Base-by-base conservation (phyloP, 2,113 vertebrate species). In the Chlorodrepanis virens region DNA sequence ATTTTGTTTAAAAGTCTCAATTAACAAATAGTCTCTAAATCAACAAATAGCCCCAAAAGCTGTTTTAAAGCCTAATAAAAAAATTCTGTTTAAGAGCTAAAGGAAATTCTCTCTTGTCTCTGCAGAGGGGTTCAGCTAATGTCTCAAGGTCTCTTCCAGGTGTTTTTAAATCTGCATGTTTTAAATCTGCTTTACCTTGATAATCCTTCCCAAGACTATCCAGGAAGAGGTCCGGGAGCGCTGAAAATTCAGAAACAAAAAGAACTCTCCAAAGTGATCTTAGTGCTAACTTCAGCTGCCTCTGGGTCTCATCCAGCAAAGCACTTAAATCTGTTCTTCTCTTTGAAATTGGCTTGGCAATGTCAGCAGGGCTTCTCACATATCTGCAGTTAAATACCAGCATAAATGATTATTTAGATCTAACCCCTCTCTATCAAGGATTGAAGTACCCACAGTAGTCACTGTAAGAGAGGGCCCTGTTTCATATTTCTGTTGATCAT, bases 221-320 rank as follows among this genome's bases (percentile, higher is more conserved):
- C 68, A 78, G 70, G 33, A 78, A 93, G 52, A 81, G 13, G 31
- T 71, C 44, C 2, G 15, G 10, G 35, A 87, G 71, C 80, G 92
- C 59, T 93, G 85, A 91, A 82, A 63, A 85, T 92, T 92, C 87
- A 81, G 59, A 91, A 69, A 42, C 54, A 71, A 78, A 86, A 83
- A 68, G 54, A 88, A 71, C 35, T 57, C 67, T 94, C 85, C 61
- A 14, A 93, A 95, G 56, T 67, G 60, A 47, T 89, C 56, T 92
- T 70, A 78, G 31, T 19, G 64, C 21, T 92, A 63, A 78, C 90
- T 87, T 93, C 75, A 75, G 44, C 76, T 83, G 49, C 53, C 49
- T 93, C 83, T 96, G 93, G 90, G 90, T 23, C 28, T 78, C 31
- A 44, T 86, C 92, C 93, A 96, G 52, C 23, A 89, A 88, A 90